Evolutionary conservation across 1,140 invertebrate genomes (phyloP), one percentile per base, ranked within the genome.

Genomic region (Drosophila pandora): DNA sequence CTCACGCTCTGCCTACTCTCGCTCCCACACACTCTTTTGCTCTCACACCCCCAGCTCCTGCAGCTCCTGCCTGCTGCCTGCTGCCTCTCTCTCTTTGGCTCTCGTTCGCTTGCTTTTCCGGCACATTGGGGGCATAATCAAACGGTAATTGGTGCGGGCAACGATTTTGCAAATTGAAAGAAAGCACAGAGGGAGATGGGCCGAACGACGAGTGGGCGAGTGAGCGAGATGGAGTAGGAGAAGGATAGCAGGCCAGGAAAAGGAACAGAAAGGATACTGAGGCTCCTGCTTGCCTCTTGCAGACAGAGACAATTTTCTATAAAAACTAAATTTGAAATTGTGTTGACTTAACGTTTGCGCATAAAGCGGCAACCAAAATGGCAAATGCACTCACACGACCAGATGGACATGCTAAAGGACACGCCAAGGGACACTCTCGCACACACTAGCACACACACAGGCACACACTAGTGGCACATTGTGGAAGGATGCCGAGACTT

Each of bases 261-360:
- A 5, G 3, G 9, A 55, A 21, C 25, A 32, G 23, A 10, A 41
- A 41, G 39, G 41, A 43, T 9, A 7, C 3, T 21, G 41, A 43
- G 41, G 41, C 41, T 1, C 3, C 10, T 37, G 34, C 34, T 10
- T 37, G 10, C 34, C 34, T 12, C 17, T 54, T 52, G 47, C 59
- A 59, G 71, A 76, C 62, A 64, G 54, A 68, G 75, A 83, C 81
- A 80, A 80, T 85, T 88, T 88, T 85, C 74, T 78, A 85, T 88
- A 83, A 87, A 79, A 87, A 79, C 83, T 69, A 83, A 83, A 87
- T 87, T 88, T 79, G 65, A 88, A 88, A 88, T 88, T 88, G 83
- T 88, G 83, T 88, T 88, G 83, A 88, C 84, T 89, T 88, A 88
- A 88, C 79, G 67, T 78, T 87, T 67, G 74, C 74, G 82, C 81